A percentile compares a stretch with the other conserved stretches of the same genome.
These are phyloP conservation scores for Drosophila albomicans DNA, from an alignment of 1,140 invertebrate genomes.

Conservation along the genomic window DNA sequence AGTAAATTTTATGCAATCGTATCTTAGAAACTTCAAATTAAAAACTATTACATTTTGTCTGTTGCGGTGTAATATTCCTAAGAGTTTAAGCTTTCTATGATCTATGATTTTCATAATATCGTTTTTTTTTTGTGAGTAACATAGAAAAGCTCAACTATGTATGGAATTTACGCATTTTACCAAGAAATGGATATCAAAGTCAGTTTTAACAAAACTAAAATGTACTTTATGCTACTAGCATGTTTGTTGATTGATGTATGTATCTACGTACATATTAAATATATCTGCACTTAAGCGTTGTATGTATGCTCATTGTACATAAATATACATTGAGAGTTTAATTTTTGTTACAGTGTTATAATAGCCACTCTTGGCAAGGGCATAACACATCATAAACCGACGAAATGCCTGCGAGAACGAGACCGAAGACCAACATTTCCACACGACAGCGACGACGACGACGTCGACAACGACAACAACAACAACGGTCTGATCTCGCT, in stretches of 20 bases:
- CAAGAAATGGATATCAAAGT: too few relatives aligned
- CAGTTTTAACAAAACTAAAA: neutral
- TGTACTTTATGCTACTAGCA: neutral
- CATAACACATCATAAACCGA: constrained; percentile 54
- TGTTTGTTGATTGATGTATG: constrained; percentile 2
- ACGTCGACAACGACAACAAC: neutral
- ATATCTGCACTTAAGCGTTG: constrained; percentile 7
- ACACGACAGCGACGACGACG: constrained; percentile 24
- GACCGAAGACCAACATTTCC: constrained; percentile 41
- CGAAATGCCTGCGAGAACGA: constrained; percentile 48
- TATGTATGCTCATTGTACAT: constrained; percentile 9
- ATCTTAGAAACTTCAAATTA: too few relatives aligned
- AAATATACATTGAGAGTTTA: constrained; percentile 18
- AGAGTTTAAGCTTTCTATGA: too few relatives aligned
- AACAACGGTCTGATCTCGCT: constrained; percentile 40
- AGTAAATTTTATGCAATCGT: too few relatives aligned
- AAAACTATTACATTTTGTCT: too few relatives aligned
- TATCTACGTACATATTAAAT: constrained; percentile 4
- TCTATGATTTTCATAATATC: too few relatives aligned
- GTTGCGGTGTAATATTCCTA: too few relatives aligned
- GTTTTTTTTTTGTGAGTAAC: too few relatives aligned
- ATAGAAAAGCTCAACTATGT: too few relatives aligned
- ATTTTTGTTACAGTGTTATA: constrained; percentile 47
- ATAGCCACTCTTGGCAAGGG: constrained; percentile 45
- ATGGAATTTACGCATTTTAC: too few relatives aligned